Conservation (phyloP, 2,113 vertebrate species). For the Bujurquina vittata region DNA sequence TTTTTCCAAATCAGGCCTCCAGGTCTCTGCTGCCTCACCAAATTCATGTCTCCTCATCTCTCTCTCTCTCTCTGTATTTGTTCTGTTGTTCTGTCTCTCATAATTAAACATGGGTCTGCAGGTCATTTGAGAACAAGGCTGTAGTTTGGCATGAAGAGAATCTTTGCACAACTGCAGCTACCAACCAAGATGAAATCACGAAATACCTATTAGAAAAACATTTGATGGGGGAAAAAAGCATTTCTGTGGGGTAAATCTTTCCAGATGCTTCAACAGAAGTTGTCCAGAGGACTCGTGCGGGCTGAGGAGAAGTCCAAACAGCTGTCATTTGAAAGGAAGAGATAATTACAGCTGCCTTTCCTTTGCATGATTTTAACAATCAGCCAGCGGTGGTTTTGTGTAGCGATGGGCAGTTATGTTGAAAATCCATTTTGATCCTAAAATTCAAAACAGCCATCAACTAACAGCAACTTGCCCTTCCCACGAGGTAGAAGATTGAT, state of each 20-base stretch:
- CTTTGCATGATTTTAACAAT: slow-evolving; percentile 39
- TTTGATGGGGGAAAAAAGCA: neutral
- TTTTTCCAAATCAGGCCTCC: slow-evolving; percentile 21
- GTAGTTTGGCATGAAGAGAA: slow-evolving; percentile 4
- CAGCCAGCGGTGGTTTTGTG: slow-evolving; percentile 24
- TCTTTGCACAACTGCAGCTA: slow-evolving; percentile 1
- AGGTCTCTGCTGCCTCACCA: slow-evolving; percentile 12
- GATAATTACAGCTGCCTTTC: slow-evolving; percentile 42
- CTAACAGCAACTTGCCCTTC: slow-evolving; percentile 19
- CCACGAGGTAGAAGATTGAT: neutral
- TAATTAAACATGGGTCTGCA: slow-evolving; percentile 1
- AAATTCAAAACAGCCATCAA: slow-evolving; percentile 30
- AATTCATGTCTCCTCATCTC: slow-evolving; percentile 26
- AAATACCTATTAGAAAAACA: slow-evolving; percentile 31
- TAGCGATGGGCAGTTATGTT: slow-evolving; percentile 11
- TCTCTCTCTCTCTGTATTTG: neutral
- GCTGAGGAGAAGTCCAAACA: slow-evolving; percentile 15
- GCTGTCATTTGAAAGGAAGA: slow-evolving; percentile 46
- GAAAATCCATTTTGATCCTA: slow-evolving; percentile 23
- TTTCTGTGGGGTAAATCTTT: slow-evolving; percentile 46
- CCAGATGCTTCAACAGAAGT: slow-evolving; percentile 52
- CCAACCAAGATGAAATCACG: slow-evolving; percentile 21
- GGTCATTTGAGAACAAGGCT: neutral
- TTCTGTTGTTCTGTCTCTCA: slow-evolving; percentile 12
- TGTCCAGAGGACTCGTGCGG: slow-evolving; percentile 16